Base-by-base conservation (phyloP, 1,140 invertebrate genomes). In the Listronotus oregonensis region DNA sequence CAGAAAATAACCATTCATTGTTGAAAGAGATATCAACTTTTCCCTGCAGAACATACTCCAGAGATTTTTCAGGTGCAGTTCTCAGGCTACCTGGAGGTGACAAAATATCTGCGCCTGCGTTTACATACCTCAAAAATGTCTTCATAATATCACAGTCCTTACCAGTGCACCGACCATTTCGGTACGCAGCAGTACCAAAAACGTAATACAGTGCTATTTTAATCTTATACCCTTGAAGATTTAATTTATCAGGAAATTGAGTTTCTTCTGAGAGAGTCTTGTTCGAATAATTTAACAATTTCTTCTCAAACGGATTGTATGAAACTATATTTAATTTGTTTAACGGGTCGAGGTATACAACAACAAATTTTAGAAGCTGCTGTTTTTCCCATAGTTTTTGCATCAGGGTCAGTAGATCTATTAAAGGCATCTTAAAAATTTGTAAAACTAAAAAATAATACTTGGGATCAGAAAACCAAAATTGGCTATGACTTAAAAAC, bases 261-360 rank as follows among this genome's bases (percentile, higher is more conserved):
- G 2, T 3, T 32, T 3, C 0, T 43, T 12, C 6, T 56, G n/a
- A n/a, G 4, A 8, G 7, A 18, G 3, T 14, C 2, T 8, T 40
- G 4, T 15, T 14, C 7, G 18, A 42, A 27, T 17, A 27, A 27
- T 59, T 59, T 6, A 59, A 11, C n/a, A 64, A 15, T 39, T 42
- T n/a, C 1, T 56, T 42, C 15, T 47, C 8, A 49, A 55, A 55
- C 5, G 52, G 52, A 56, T 49, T 57, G 32, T 64, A 64, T 3
- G 52, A 47, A 49, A 49, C 17, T 12, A 43, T 32, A 10, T 55
- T n/a, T 5, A 61, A 32, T 8, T 40, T 40, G 7, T 39, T 51
- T 21, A 14, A 6, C 2, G 8, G 5, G n/a, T 61, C 17, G 3
- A 11, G n/a, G 6, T 21, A 40, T 7, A 49, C 44, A 6, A 64